Percentiles rank a stretch among this genome's conserved stretches.
Evolutionary conservation across 2,888 invertebrate species (phyloP).

Genomic region (Archips xylosteana): DNA sequence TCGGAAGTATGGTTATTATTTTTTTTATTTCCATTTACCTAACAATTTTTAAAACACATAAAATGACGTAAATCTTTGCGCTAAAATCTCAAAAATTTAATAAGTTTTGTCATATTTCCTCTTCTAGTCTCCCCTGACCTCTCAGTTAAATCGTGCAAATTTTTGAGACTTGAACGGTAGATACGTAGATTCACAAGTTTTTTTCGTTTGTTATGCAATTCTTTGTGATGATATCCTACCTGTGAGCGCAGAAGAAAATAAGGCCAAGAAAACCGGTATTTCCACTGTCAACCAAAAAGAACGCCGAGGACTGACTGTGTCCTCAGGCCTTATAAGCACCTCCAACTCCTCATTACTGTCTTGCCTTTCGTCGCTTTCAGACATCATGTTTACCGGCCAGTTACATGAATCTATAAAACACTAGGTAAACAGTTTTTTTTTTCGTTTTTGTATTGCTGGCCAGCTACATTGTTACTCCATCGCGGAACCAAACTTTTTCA

Average conservation of each 20-base stretch:
- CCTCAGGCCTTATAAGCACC: constrained; percentile 12
- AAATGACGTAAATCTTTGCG: no score
- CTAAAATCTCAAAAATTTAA: no score
- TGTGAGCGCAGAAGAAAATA: constrained; percentile 42
- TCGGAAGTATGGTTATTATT: no score
- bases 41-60: no score
- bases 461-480: neutral
- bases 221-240: constrained; percentile 12
- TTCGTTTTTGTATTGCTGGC: neutral
- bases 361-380: neutral
- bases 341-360: constrained; percentile 17
- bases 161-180: no score
- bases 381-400: constrained; percentile 22
- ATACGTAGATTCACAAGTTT: no score
- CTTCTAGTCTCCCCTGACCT: no score
- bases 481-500: neutral
- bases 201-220: no score
- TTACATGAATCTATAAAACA: constrained; percentile 1
- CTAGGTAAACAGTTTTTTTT: neutral
- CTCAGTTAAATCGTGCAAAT: no score
- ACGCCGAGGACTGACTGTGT: neutral
- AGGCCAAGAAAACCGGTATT: constrained; percentile 35
- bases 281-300: constrained; percentile 32
- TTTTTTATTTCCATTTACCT: no score
- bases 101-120: no score